These are phyloP conservation scores for Phyllopteryx taeniolatus DNA, from an alignment of 2,113 vertebrate species.

Conservation along the genomic window DNA sequence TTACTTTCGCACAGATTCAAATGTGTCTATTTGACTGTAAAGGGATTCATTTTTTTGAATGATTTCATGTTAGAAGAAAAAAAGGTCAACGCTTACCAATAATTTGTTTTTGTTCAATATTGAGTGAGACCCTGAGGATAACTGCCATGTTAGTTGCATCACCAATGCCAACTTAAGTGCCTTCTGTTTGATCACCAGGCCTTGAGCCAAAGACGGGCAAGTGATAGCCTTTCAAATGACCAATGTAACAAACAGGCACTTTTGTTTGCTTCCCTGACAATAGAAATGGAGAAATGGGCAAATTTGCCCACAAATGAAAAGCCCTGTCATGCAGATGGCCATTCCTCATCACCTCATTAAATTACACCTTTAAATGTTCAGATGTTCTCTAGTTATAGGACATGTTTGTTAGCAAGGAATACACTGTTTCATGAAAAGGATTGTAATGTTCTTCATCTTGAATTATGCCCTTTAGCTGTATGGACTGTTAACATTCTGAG, in stretches of 20 bases:
- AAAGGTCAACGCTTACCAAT: slow-evolving; percentile 13
- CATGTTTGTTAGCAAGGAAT: slow-evolving; percentile 36
- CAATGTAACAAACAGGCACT: slow-evolving; percentile 40
- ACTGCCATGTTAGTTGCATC: slow-evolving; percentile 68
- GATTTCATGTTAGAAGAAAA: slow-evolving; percentile 17
- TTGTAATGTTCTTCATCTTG: slow-evolving; percentile 51
- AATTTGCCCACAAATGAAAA: slow-evolving; percentile 26
- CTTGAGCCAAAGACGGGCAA: slow-evolving; percentile 68
- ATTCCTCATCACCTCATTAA: slow-evolving; percentile 17
- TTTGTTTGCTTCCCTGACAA: slow-evolving; percentile 50
- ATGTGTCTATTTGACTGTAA: neutral
- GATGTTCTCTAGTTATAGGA: slow-evolving; percentile 48
- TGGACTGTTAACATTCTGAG: slow-evolving; percentile 70
- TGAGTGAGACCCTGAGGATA: slow-evolving; percentile 50
- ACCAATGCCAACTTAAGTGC: slow-evolving; percentile 74
- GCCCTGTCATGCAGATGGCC: slow-evolving; percentile 30
- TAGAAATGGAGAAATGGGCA: slow-evolving; percentile 48
- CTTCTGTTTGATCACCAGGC: slow-evolving; percentile 75
- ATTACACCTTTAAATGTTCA: slow-evolving; percentile 26
- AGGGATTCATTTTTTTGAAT: neutral
- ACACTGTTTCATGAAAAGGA: slow-evolving; percentile 54
- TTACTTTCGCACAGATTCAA: neutral
- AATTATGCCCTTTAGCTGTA: slow-evolving; percentile 63
- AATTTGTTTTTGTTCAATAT: slow-evolving; percentile 31
- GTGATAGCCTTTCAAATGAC: slow-evolving; percentile 53